phyloP scores from a whole-genome alignment of 2,113 vertebrate genomes.

The rat (Rattus norvegicus) region DNA sequence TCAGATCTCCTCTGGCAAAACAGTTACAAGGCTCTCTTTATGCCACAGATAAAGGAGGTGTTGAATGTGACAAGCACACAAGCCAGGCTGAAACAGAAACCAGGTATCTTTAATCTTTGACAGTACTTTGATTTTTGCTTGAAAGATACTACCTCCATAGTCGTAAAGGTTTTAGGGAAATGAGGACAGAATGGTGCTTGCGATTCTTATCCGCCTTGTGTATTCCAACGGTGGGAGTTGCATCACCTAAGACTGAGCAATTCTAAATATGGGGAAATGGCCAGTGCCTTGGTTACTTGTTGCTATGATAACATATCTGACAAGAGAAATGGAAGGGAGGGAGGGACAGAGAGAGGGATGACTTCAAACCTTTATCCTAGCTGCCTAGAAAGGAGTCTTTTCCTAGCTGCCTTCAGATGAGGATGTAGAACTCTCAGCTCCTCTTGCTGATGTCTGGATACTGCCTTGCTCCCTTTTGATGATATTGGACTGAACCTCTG shows the following conservation, averaged over 20 bases:
- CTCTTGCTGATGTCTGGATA: no score
- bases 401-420: no score
- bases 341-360: no score
- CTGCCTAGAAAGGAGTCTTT: no score
- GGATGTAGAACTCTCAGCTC: no score
- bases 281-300: background rate
- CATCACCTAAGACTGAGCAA: background rate
- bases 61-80: background rate
- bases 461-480: no score
- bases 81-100: conserved; percentile 8
- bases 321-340: background rate
- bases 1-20: background rate
- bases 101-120: background rate
- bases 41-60: background rate
- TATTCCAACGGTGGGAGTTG: background rate
- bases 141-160: background rate
- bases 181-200: background rate
- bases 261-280: background rate
- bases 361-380: no score
- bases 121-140: background rate
- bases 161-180: conserved; percentile 13
- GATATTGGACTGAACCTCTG: no score
- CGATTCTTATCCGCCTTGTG: background rate
- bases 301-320: background rate
- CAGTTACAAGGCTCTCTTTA: conserved; percentile 16